Evolutionary conservation across 2,797 vertebrate genomes (phyloP), one percentile per base, ranked within the genome.

Genomic region (Sebastiscus albofasciatus): DNA sequence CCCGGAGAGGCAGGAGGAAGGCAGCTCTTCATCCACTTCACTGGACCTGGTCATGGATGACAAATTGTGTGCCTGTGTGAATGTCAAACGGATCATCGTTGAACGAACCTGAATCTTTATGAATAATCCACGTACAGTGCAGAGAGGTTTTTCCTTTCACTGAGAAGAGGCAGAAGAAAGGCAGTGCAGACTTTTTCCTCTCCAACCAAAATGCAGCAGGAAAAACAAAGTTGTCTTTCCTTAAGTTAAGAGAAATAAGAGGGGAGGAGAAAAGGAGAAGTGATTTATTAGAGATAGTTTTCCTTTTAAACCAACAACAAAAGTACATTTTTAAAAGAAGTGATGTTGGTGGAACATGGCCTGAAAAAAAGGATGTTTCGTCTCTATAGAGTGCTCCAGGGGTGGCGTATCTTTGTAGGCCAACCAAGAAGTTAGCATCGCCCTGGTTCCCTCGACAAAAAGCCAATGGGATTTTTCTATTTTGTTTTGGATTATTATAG

Each of bases 21-120:
- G 71, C 70, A 70, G 68, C 77, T 87, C 74, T 81, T 88, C 83
- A 79, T 87, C 72, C 82, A 85, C 75, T 90, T 78, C 77, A 75
- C 59, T 72, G 77, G 82, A 85, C 67, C 60, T 68, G 73, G 78
- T 88, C 84, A 85, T 54, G 81, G 82, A 71, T 82, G 87, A 77
- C 75, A 68, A 84, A 72, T 52, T 46, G 42, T 73, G 26, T 31
- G 67, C 68, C 64, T 81, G 55, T 58, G 58, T 74, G 52, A 75
- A 70, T 82, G 60, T 65, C 56, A 34, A 70, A 71, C 74, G 60
- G 60, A 71, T 79, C 64, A 42, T 39, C 16, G 4, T 0, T 75
- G 81, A 79, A 81, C 71, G 62, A 87, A 80, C 59, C 54, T 54
- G 33, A 72, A 29, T 77, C 78, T 83, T 81, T 39, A 87, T 89